A percentile compares a stretch with the other conserved stretches of the same genome.
phyloP scores from a whole-genome alignment of 2,888 invertebrate species.

The Deilephila elpenor region DNA sequence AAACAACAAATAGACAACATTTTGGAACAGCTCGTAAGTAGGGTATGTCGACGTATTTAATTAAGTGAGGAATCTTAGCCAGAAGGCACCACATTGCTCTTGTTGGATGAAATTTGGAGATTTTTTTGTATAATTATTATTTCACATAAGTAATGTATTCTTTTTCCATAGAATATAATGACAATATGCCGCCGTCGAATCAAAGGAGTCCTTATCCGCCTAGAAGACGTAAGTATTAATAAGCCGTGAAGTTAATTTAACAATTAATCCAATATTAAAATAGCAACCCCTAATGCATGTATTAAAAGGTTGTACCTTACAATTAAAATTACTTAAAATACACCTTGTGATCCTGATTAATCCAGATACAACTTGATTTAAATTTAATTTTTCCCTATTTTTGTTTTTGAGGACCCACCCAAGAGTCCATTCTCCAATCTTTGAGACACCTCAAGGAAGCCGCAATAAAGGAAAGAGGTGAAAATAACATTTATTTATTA shows the following conservation, averaged over 20 bases:
- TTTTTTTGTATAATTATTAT: background rate
- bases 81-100: too few relatives aligned
- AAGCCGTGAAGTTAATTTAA: slow-evolving; percentile 1
- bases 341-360: slow-evolving; percentile 19
- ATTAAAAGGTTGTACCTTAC: slow-evolving; percentile 37
- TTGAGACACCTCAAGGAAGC: slow-evolving; percentile 73
- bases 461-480: slow-evolving; percentile 69
- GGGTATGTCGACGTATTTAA: too few relatives aligned
- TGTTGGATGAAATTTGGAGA: too few relatives aligned
- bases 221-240: slow-evolving; percentile 90
- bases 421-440: slow-evolving; percentile 71
- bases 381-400: slow-evolving; percentile 61
- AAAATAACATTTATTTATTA: slow-evolving; percentile 50
- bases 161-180: slow-evolving; percentile 90
- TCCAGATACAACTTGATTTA: slow-evolving; percentile 42
- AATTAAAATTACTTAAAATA: background rate
- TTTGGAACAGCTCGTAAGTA: too few relatives aligned
- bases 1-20: too few relatives aligned
- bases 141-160: slow-evolving; percentile 24
- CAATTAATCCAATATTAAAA: slow-evolving; percentile 10
- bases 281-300: slow-evolving; percentile 31
- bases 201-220: slow-evolving; percentile 94
- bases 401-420: slow-evolving; percentile 71
- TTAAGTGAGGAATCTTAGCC: too few relatives aligned
- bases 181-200: slow-evolving; percentile 92